phyloP scores from a whole-genome alignment of 2,113 vertebrate genomes.

The Crotalus helleri region DNA sequence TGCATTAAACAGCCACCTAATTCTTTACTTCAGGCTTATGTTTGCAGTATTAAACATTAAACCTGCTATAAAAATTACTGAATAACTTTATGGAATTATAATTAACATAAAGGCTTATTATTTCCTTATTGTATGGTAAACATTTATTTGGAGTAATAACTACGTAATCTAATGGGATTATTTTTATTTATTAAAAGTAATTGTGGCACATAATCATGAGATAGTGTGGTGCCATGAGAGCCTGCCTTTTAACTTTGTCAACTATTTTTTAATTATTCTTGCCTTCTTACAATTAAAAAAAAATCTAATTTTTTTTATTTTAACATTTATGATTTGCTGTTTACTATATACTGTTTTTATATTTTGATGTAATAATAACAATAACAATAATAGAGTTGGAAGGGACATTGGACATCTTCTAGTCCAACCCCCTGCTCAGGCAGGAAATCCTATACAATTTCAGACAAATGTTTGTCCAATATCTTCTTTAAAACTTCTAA shows the following conservation, averaged over 20 bases:
- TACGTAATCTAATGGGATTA: neutral
- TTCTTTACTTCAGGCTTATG: neutral
- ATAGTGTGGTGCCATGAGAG: neutral
- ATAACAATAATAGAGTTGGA: too few relatives aligned
- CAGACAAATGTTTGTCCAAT: too few relatives aligned
- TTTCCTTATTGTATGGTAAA: neutral
- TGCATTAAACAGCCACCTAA: neutral
- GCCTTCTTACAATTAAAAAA: neutral
- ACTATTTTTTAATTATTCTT: neutral
- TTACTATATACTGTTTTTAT: neutral
- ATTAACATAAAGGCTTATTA: neutral
- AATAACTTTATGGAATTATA: neutral
- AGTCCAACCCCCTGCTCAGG: too few relatives aligned
- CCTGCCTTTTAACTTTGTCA: neutral
- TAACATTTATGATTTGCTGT: neutral
- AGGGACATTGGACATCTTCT: too few relatives aligned
- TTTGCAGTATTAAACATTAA: neutral
- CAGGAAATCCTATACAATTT: too few relatives aligned
- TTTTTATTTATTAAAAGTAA: neutral
- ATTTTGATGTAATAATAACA: neutral
- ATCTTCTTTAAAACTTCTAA: too few relatives aligned
- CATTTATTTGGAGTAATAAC: neutral
- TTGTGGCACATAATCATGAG: neutral
- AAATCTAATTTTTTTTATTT: too few relatives aligned
- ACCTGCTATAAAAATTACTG: neutral